Base-by-base conservation (phyloP, 1,140 invertebrate species). In the Drosophila navojoa region DNA sequence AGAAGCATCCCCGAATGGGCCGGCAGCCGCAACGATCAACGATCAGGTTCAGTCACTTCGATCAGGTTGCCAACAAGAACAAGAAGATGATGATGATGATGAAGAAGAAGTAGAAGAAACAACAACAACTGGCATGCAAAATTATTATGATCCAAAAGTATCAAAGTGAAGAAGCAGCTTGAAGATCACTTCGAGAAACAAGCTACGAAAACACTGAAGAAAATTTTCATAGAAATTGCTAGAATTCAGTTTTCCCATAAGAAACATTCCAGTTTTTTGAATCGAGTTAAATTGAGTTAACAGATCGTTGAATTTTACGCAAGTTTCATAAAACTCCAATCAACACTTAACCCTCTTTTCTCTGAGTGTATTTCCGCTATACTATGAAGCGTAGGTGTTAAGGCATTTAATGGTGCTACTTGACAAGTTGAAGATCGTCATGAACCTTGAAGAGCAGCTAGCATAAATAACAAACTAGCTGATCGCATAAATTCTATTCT, bases 101-200 rank as follows among this genome's bases (percentile, higher is more conserved):
- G 53, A 16, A 67, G 35, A 13, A 42, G n/a, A 6, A 40, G 1
- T 42, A 58, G 35, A 19, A 32, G n/a, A 6, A 40, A 1, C 54
- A 58, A 29, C 32, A 42, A 29, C 15, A 32, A 4, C 47, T 35
- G 22, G 44, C 60, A 57, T 50, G 19, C 59, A 63, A 62, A 50
- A 42, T 64, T 57, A 47, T 32, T 58, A 35, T 50, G 62, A 71
- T 66, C 44, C 35, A 44, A 47, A 71, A 45, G 35, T 71, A 54
- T 63, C 38, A 44, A 55, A 27, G n/a, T 52, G 25, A 52, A 71
- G 69, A 35, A 1, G 29, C 11, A 1, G 16, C 11, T 38, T 38
- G 10, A 42, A 29, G 49, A 44, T 44, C 49, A 52, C 61, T 52
- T n/a, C 5, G 22, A 35, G 32, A 7, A 35, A 6, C 5, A 35